These are phyloP conservation scores for Caenorhabditis briggsae DNA, from an alignment of 1,140 invertebrate species.

Conservation along the genomic window DNA sequence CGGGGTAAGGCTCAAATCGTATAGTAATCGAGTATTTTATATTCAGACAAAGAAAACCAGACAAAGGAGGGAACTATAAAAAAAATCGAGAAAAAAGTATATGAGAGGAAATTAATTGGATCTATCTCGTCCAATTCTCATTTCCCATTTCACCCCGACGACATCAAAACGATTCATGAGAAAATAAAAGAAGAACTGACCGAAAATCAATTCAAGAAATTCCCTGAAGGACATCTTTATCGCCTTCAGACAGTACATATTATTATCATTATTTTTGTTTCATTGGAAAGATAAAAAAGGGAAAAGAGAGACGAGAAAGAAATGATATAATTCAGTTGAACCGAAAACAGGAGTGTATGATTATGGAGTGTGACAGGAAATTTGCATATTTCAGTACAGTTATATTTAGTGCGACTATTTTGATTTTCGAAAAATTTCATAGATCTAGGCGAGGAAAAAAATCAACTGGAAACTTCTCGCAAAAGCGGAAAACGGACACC, in stretches of 20 bases:
- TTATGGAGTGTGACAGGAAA: not conserved
- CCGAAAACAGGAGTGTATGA: not conserved
- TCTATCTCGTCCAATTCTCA: slow-evolving; percentile 35
- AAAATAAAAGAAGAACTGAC: slow-evolving; percentile 9
- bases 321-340: not conserved
- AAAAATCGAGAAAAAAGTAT: not conserved
- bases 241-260: not conserved
- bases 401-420: not conserved
- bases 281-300: not conserved
- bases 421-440: not conserved
- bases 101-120: slow-evolving; percentile 51
- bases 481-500: not conserved
- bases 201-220: slow-evolving; percentile 41
- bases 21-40: too few species aligned
- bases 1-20: too few species aligned
- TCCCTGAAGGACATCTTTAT: not conserved
- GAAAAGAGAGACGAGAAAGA: not conserved
- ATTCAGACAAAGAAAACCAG: too few species aligned
- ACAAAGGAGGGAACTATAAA: not conserved
- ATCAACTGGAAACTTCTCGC: not conserved
- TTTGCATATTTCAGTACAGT: slow-evolving; percentile 12
- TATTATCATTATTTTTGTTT: not conserved
- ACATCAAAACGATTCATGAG: not conserved
- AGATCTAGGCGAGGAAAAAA: not conserved
- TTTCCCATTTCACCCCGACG: not conserved